Evolutionary conservation across 2,113 vertebrate species (phyloP).

Genomic region (Merops nubicus): DNA sequence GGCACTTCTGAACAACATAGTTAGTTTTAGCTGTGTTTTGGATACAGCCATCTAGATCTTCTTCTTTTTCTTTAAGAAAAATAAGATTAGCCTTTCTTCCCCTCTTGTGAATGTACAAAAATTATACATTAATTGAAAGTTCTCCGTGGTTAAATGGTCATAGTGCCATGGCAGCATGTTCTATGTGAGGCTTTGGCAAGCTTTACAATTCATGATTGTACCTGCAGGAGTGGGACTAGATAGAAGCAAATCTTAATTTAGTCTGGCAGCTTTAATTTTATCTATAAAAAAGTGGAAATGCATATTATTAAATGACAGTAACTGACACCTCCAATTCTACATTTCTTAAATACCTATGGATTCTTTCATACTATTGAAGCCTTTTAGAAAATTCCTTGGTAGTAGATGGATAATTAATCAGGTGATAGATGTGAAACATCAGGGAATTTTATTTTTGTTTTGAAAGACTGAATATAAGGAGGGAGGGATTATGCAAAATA

Average conservation of each 20-base stretch:
- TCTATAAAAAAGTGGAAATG: not conserved
- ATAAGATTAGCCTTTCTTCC: not conserved
- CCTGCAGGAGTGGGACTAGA: not conserved
- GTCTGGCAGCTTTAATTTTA: not conserved
- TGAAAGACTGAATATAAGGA: not conserved
- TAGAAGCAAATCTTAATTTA: not conserved
- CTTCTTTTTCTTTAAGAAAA: not conserved
- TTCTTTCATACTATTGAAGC: not conserved
- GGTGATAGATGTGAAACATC: not conserved
- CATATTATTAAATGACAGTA: not conserved
- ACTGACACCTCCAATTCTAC: not conserved
- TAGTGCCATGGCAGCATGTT: not conserved
- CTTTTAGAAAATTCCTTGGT: not conserved
- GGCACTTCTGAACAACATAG: rapidly evolving
- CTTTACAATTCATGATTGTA: not conserved
- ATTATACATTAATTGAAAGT: not conserved
- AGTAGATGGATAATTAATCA: not conserved
- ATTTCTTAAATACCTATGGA: not conserved
- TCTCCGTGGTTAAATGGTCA: not conserved
- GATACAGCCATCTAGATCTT: not conserved
- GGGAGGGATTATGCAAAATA: not conserved
- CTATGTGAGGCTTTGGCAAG: not conserved
- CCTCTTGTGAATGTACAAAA: not conserved
- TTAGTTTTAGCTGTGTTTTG: not conserved
- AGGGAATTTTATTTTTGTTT: not conserved